phyloP scores from a whole-genome alignment of 1,140 invertebrate genomes.

The Neodiprion virginianus region DNA sequence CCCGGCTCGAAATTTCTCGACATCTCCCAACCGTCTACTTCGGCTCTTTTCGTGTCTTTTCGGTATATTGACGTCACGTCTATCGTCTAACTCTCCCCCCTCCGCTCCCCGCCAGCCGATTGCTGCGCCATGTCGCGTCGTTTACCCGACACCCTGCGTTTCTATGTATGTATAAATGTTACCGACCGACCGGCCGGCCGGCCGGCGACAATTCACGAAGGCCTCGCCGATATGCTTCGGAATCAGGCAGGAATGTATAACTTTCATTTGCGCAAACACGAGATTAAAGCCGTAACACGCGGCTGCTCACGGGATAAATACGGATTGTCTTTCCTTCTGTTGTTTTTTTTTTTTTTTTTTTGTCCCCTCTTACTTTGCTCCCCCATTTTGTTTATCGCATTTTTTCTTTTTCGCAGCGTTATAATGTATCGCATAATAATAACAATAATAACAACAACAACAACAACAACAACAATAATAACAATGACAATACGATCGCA shows the following conservation, averaged over 20 bases:
- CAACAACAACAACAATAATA: too few species aligned
- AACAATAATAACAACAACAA: too few species aligned
- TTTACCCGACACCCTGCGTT: too few species aligned
- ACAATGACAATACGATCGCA: not conserved
- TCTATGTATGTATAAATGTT: too few species aligned
- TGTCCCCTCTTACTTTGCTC: too few species aligned
- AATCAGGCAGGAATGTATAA: not conserved
- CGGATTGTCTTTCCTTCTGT: too few species aligned
- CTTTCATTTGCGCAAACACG: not conserved
- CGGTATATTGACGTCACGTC: slow-evolving; percentile 2
- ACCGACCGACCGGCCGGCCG: not conserved
- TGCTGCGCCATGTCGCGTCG: not conserved
- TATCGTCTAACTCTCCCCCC: not conserved
- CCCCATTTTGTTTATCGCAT: too few species aligned
- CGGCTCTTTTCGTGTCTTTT: not conserved
- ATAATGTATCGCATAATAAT: too few species aligned
- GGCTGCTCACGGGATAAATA: too few species aligned
- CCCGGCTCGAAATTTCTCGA: slow-evolving; percentile 15
- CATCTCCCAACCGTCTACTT: not conserved
- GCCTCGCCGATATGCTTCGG: not conserved
- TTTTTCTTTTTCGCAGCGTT: too few species aligned
- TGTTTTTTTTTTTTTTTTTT: too few species aligned
- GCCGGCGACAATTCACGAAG: not conserved
- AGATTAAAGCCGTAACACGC: not conserved
- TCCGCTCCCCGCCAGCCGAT: not conserved